Percentiles rank a stretch among this genome's conserved stretches.
Evolutionary conservation across 2,888 invertebrate genomes (phyloP).

Genomic region (Polydrusus cervinus): DNA sequence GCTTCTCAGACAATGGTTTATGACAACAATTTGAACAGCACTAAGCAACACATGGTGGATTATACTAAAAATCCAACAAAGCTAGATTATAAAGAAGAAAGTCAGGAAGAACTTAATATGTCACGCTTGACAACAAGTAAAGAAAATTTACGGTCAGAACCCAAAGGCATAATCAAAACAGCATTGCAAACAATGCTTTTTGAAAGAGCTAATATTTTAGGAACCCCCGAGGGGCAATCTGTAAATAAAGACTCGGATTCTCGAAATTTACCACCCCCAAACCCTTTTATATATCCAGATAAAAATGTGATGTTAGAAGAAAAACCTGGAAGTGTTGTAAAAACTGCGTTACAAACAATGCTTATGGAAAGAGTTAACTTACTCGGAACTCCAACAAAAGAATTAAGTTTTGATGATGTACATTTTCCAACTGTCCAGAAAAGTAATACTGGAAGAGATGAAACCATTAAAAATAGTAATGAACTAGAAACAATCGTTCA

Average conservation of each 20-base stretch:
- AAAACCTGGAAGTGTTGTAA: slow-evolving; percentile 51
- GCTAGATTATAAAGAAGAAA: slow-evolving; percentile 1
- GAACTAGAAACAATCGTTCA: too few relatives aligned
- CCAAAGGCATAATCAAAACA: slow-evolving; percentile 40
- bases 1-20: slow-evolving; percentile 64
- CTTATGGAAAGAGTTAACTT: slow-evolving; percentile 65
- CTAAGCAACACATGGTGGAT: slow-evolving; percentile 4
- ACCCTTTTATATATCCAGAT: slow-evolving; percentile 10
- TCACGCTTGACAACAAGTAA: neutral
- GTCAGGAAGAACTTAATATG: neutral
- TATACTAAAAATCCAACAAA: neutral
- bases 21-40: slow-evolving; percentile 60
- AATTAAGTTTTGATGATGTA: neutral
- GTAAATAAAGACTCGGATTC: neutral
- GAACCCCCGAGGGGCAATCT: slow-evolving; percentile 1
- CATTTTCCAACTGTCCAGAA: neutral
- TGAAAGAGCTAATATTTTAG: slow-evolving; percentile 38
- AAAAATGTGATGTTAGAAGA: neutral
- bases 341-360: slow-evolving; percentile 67
- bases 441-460: neutral
- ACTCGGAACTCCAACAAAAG: slow-evolving; percentile 15
- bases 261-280: neutral
- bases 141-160: slow-evolving; percentile 1
- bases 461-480: neutral
- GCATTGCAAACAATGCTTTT: slow-evolving; percentile 42